Evolutionary conservation across 1,140 invertebrate genomes (phyloP).

Genomic region (Drosophila bifasciata): DNA sequence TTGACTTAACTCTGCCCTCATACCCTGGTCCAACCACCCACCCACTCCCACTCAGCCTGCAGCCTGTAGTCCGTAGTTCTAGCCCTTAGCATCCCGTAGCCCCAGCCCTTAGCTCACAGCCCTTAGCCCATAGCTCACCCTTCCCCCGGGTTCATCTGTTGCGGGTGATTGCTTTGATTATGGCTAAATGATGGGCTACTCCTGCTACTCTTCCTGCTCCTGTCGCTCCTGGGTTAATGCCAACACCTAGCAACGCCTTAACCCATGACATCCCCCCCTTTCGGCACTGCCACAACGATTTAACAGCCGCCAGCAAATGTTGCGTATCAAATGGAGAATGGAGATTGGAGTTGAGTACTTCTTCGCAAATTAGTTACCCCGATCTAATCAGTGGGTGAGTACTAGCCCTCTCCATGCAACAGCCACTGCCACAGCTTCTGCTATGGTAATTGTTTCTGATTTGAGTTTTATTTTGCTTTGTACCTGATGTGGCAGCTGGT

Average conservation of each 20-base stretch:
- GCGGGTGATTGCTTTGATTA: slow-evolving; percentile 54
- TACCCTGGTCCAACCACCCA: too few relatives aligned
- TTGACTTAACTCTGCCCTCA: slow-evolving; percentile 24
- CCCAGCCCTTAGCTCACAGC: too few relatives aligned
- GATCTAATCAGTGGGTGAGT: slow-evolving; percentile 70
- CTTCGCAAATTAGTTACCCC: slow-evolving; percentile 70
- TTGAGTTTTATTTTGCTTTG: too few relatives aligned
- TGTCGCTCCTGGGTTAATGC: slow-evolving; percentile 48
- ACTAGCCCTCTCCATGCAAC: too few relatives aligned
- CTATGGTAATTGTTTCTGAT: slow-evolving; percentile 23
- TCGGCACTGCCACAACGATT: slow-evolving; percentile 23
- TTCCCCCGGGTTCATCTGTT: slow-evolving; percentile 20
- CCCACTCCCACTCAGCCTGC: too few relatives aligned
- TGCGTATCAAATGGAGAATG: slow-evolving; percentile 45
- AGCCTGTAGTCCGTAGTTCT: too few relatives aligned
- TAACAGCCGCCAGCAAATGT: slow-evolving; percentile 18
- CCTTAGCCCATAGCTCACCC: neutral
- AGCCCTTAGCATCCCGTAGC: too few relatives aligned
- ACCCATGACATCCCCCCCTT: neutral
- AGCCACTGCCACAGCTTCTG: neutral
- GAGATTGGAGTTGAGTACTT: slow-evolving; percentile 19
- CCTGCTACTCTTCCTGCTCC: neutral
- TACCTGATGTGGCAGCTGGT: too few relatives aligned
- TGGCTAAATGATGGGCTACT: slow-evolving; percentile 48
- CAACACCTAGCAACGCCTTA: slow-evolving; percentile 63